A percentile compares a stretch with the other conserved stretches of the same genome.
These are phyloP conservation scores for Oreochromis aureus DNA, from an alignment of 2,113 vertebrate species.

Conservation along the genomic window DNA sequence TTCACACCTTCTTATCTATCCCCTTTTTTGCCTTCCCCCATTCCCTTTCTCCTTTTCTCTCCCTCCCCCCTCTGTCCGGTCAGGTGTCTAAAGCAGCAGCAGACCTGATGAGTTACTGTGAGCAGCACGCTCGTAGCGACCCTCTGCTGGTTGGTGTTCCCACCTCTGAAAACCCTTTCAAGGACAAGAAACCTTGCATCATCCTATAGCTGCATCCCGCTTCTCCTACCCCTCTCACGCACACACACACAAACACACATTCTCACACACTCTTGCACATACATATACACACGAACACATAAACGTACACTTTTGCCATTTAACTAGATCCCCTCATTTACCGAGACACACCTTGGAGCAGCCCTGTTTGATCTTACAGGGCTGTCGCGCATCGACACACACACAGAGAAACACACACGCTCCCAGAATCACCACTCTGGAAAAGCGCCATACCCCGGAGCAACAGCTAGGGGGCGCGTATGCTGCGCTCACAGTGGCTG, in stretches of 20 bases:
- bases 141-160: conserved; percentile 92
- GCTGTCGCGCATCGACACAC: background rate
- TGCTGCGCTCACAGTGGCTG: conserved; percentile 28
- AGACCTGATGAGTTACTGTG: conserved; percentile 94
- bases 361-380: background rate
- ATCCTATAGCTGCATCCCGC: conserved; percentile 80
- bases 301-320: background rate
- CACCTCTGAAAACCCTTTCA: conserved; percentile 94
- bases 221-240: background rate
- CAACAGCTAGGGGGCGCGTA: conserved; percentile 38
- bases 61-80: background rate
- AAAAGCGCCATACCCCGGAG: conserved; percentile 58
- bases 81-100: conserved; percentile 93
- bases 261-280: background rate
- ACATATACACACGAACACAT: background rate
- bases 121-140: conserved; percentile 89
- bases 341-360: background rate
- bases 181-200: conserved; percentile 96
- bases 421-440: conserved; percentile 56
- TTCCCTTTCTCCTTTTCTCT: background rate
- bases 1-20: background rate
- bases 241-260: background rate
- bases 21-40: background rate
- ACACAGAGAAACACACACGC: background rate
- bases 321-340: background rate